Evolutionary conservation across 2,888 invertebrate species (phyloP), one percentile per base, ranked within the genome.

Genomic region (Ephialtes manifestator): DNA sequence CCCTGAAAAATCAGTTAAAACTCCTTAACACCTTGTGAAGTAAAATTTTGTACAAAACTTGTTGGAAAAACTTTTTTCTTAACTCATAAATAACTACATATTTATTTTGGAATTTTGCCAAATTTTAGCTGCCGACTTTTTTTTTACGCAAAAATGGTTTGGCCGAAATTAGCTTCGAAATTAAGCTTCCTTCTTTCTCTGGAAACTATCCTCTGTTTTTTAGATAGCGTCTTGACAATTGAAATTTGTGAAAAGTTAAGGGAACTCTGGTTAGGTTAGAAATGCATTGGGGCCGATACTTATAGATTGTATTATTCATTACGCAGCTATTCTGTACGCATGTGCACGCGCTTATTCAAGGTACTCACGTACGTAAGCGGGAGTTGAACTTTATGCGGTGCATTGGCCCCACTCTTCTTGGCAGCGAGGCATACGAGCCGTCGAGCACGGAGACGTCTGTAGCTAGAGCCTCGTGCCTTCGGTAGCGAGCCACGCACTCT

Each of bases 331-430:
- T 63, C 35, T n/a, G 35, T 13, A 31, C 53, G 68, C 28, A 55
- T 77, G 46, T 46, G 55, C 18, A 46, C 35, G 51, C 39, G 67
- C 11, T 65, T 55, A 53, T 72, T 67, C 63, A 67, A 82, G 70
- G 82, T 77, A 63, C 71, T 55, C 65, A 31, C 55, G 68, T 48
- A 39, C 60, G 67, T 82, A 77, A 82, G 67, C 68, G 78, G 78
- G 78, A 78, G 68, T 83, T 78, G 83, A 83, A 83, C 83, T 83
- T 83, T 82, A 77, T 78, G 71, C 71, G 78, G 83, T 83, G 77
- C 83, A 83, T 83, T 78, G 77, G 83, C 83, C 83, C 60, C 77
- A 77, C 78, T 72, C 72, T 67, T 78, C 82, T 78, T 82, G 81
- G 81, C 81, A 82, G 53, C 39, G 15, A n/a, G 35, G 51, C 78